Percentiles rank a stretch among this genome's conserved stretches.
Evolutionary conservation across 2,797 vertebrate species (phyloP).

Genomic region (Phoeniculus purpureus): DNA sequence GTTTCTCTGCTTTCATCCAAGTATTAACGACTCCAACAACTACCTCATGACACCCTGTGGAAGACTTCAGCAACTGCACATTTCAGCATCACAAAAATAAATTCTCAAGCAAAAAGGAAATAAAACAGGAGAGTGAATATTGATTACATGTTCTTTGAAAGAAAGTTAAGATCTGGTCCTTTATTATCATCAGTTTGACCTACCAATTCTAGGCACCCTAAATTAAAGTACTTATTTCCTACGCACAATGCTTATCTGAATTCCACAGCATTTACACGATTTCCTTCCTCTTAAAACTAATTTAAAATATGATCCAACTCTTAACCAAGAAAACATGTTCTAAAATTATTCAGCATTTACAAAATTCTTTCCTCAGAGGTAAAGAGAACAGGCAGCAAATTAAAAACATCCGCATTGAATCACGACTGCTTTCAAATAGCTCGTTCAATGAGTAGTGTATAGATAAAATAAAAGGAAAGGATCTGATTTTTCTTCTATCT

Average conservation of each 20-base stretch:
- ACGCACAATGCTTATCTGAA: constrained; percentile 68
- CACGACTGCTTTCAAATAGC: constrained; percentile 34
- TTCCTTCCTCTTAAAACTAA: constrained; percentile 78
- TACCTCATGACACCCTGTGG: constrained; percentile 81
- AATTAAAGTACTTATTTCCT: constrained; percentile 67
- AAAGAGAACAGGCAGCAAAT: constrained; percentile 74
- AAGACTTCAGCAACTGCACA: constrained; percentile 72
- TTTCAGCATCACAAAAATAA: constrained; percentile 12
- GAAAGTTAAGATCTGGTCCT: constrained; percentile 39
- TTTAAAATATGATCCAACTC: constrained; percentile 75
- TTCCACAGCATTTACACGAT: constrained; percentile 75
- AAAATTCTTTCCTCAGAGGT: constrained; percentile 73
- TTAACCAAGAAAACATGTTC: constrained; percentile 78
- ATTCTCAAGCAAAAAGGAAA: constrained; percentile 20
- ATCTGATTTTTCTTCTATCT: constrained; percentile 49
- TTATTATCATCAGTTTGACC: constrained; percentile 61
- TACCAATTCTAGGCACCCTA: constrained; percentile 50
- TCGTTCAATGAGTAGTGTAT: background rate
- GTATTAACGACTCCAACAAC: constrained; percentile 61
- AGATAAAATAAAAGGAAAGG: constrained; percentile 39
- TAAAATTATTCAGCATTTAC: constrained; percentile 76
- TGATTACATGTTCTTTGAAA: constrained; percentile 46
- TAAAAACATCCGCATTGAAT: constrained; percentile 71
- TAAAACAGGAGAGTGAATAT: constrained; percentile 46
- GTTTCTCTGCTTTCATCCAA: constrained; percentile 34